Base-by-base conservation (phyloP, 2,113 vertebrate genomes). In the Callithrix jacchus region DNA sequence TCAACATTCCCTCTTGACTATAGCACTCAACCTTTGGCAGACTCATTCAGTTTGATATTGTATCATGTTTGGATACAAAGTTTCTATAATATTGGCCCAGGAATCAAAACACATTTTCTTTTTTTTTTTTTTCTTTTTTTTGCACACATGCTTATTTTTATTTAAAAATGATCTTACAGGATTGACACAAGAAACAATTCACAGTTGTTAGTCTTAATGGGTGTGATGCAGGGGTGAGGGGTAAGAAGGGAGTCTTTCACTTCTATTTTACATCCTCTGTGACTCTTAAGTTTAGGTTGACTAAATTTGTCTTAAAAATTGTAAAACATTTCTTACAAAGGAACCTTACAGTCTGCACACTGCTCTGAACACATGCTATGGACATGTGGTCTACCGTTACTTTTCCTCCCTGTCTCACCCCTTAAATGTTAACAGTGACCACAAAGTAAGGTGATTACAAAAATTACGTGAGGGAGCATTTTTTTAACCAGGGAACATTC, bases 301-400 rank as follows among this genome's bases (percentile, higher is more conserved):
- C 98, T 98, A 98, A 97, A 98, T 98, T 98, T 98, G 98, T 98
- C 98, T 98, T 98, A 97, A 98, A 98, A 98, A 99, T 97, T 98
- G 98, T 98, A 97, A 97, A 98, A 98, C 96, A 96, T 98, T 98
- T 98, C 98, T 98, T 98, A 98, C 85, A 99, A 99, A 99, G 98
- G 97, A 98, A 96, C 96, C 98, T 98, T 99, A 99, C 98, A 99
- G 99, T 99, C 98, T 98, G 98, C 98, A 99, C 97, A 99, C 98
- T 99, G 98, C 97, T 98, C 98, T 98, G 97, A 98, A 96, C 83
- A 96, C 90, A 98, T 96, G 89, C 77, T 96, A 97, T 97, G 97
- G 98, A 97, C 97, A 98, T 35, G 42, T 82, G 93, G 97, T 30
- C 61, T 30, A 64, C 27, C 14, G 61, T 30, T 30, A 64, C 27